Evolutionary conservation across 2,888 invertebrate genomes (phyloP).

Genomic region (Keiferia lycopersicella): DNA sequence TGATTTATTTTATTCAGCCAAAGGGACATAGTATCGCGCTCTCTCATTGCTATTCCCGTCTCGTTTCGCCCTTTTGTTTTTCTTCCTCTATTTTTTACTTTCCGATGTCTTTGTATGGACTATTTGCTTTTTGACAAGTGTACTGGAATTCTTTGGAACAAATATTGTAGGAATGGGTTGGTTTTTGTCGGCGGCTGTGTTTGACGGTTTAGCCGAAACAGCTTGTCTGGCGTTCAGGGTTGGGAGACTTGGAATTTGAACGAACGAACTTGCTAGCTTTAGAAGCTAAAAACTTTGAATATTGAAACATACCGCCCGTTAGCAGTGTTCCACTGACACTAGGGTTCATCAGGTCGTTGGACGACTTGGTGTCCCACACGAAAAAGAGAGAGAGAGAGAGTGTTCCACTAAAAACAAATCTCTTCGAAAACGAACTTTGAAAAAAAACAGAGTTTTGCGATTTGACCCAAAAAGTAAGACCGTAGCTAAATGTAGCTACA

Average conservation of each 20-base stretch:
- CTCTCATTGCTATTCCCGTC: constrained; percentile 60
- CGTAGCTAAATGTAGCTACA: no score
- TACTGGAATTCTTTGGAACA: constrained; percentile 64
- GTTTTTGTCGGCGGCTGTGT: constrained; percentile 48
- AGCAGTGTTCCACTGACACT: no score
- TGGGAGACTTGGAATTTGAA: constrained; percentile 24
- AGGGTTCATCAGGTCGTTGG: no score
- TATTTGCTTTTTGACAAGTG: constrained; percentile 77
- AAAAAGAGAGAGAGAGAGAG: no score
- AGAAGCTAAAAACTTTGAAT: neutral
- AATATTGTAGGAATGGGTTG: constrained; percentile 59
- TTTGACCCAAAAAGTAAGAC: no score
- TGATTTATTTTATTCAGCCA: constrained; percentile 59
- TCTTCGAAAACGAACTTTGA: no score
- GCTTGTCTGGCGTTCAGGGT: constrained; percentile 38
- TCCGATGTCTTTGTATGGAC: constrained; percentile 62
- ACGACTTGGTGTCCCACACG: no score
- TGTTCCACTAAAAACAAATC: no score
- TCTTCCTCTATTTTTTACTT: constrained; percentile 61
- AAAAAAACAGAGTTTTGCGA: no score
- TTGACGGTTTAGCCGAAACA: constrained; percentile 34
- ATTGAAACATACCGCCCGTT: neutral
- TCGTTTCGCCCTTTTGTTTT: constrained; percentile 64
- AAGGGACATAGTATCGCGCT: constrained; percentile 44
- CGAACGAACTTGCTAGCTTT: constrained; percentile 24